Evolutionary conservation across 2,113 vertebrate species (phyloP).

Genomic region (Poeciliopsis prolifica): DNA sequence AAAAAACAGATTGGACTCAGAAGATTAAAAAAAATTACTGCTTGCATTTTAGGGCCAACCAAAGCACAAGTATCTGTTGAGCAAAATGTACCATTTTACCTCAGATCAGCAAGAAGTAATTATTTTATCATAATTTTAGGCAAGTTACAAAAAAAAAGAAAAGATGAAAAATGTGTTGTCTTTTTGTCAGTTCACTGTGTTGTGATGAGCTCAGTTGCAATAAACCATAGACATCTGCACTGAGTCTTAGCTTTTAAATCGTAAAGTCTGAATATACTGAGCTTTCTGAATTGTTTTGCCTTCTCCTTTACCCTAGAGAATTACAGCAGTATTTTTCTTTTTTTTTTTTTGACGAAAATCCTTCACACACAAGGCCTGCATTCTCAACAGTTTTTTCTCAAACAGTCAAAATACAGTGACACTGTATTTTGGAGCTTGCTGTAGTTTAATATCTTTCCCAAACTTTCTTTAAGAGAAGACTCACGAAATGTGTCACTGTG

Average conservation of each 20-base stretch:
- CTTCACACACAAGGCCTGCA: not conserved
- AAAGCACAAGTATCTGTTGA: too few relatives aligned
- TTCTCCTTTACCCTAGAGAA: conserved; percentile 18
- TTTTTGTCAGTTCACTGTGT: not conserved
- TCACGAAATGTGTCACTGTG: conserved; percentile 9
- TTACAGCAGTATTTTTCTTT: conserved; percentile 8
- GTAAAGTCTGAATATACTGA: conserved; percentile 35
- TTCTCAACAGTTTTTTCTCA: conserved; percentile 2
- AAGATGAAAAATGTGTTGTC: too few relatives aligned
- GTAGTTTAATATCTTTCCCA: not conserved
- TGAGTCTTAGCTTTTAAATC: conserved; percentile 35
- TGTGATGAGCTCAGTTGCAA: not conserved
- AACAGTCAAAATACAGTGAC: conserved; percentile 5
- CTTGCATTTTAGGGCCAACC: too few relatives aligned
- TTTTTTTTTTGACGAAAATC: not conserved
- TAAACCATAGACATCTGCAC: not conserved
- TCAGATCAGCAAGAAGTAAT: not conserved
- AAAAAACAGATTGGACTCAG: too few relatives aligned
- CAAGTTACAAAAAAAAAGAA: not conserved
- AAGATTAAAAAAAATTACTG: too few relatives aligned
- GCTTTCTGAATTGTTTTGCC: conserved; percentile 27
- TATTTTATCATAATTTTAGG: conserved; percentile 8
- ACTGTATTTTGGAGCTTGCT: not conserved
- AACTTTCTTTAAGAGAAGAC: conserved; percentile 12
- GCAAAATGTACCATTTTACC: not conserved